These are phyloP conservation scores for Carlito syrichta DNA, from an alignment of 2,113 vertebrate species.

Conservation along the genomic window DNA sequence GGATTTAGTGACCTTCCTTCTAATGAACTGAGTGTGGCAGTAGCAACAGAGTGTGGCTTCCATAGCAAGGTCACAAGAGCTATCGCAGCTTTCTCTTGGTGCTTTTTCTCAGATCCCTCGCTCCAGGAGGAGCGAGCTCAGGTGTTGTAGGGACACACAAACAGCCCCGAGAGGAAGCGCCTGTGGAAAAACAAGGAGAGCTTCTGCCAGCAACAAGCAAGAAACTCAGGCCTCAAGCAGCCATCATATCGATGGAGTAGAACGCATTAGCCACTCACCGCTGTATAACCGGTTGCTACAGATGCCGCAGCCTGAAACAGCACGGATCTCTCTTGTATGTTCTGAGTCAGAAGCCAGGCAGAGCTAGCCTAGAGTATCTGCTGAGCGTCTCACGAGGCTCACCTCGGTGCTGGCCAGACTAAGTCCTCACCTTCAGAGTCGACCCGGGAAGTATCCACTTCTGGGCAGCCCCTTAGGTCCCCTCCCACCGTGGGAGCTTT, in stretches of 20 bases:
- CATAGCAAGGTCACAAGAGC: neutral
- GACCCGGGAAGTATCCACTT: neutral
- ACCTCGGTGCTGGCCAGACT: neutral
- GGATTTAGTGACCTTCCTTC: neutral
- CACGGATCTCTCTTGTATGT: neutral
- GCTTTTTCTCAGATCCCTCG: neutral
- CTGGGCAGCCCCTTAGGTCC: no score
- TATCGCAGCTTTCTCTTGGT: neutral
- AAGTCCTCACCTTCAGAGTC: neutral
- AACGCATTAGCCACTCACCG: neutral
- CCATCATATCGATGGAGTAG: no score
- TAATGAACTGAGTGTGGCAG: neutral
- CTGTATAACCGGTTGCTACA: neutral
- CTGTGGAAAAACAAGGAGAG: neutral
- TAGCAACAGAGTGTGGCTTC: neutral
- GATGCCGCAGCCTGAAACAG: neutral
- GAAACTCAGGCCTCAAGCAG: neutral
- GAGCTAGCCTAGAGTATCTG: neutral
- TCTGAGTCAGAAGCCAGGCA: neutral
- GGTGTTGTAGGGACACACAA: neutral
- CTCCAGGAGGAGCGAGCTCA: neutral
- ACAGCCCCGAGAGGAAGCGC: neutral
- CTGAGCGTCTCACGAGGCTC: neutral
- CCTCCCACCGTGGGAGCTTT: no score
- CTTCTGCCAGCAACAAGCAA: neutral